These are phyloP conservation scores for Sebastes flavidus DNA, from an alignment of 2,797 vertebrate species.

Conservation along the genomic window DNA sequence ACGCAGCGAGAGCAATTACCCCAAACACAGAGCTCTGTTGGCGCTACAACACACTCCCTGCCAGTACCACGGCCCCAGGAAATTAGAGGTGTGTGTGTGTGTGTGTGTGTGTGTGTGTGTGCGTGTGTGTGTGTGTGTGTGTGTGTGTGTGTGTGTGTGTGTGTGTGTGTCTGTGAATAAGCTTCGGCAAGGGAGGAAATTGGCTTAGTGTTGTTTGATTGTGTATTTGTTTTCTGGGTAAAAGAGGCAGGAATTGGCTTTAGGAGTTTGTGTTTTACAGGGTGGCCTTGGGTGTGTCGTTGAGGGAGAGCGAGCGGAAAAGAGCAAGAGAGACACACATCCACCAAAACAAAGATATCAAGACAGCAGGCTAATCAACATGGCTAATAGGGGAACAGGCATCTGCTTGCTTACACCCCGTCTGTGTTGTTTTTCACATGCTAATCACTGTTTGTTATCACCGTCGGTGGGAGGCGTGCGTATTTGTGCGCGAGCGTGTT, in stretches of 20 bases:
- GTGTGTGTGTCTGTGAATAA: conserved; percentile 58
- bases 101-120: conserved; percentile 10
- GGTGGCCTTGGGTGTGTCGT: conserved; percentile 73
- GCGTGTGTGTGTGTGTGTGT: conserved; percentile 42
- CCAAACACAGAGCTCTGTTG: conserved; percentile 97
- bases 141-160: conserved; percentile 24
- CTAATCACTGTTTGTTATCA: conserved; percentile 83
- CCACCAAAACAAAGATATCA: conserved; percentile 82
- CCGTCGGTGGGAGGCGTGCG: conserved; percentile 69
- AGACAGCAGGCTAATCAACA: conserved; percentile 76
- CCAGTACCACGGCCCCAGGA: conserved; percentile 86
- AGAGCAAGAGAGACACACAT: conserved; percentile 60
- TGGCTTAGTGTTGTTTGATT: conserved; percentile 85
- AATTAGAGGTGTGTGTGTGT: conserved; percentile 74
- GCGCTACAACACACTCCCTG: conserved; percentile 89
- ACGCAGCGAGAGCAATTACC: conserved; percentile 95
- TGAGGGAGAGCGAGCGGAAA: conserved; percentile 24
- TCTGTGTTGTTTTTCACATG: conserved; percentile 80
- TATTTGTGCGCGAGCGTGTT: conserved; percentile 53
- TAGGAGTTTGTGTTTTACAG: conserved; percentile 66
- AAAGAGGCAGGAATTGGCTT: conserved; percentile 71
- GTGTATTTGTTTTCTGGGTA: conserved; percentile 82
- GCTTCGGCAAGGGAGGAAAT: conserved; percentile 76
- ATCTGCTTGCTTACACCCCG: conserved; percentile 74
- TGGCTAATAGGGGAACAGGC: conserved; percentile 75